A percentile compares a stretch with the other conserved stretches of the same genome.
Evolutionary conservation across 2,113 vertebrate genomes (phyloP).

Genomic region (Hemichromis elongatus): DNA sequence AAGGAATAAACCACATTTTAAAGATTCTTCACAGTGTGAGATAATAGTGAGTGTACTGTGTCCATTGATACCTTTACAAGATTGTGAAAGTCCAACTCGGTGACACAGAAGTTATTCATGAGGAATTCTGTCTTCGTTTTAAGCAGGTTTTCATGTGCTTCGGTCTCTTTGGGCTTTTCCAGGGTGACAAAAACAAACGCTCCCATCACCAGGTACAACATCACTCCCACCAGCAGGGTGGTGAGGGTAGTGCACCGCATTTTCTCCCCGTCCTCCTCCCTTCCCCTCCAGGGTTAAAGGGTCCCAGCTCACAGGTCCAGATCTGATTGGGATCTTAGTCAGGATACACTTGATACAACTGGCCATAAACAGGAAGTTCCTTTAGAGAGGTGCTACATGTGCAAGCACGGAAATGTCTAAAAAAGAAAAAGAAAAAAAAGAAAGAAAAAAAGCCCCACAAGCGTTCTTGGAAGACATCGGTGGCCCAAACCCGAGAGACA

Average conservation of each 20-base stretch:
- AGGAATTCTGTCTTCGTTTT: constrained; percentile 69
- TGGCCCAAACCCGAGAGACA: background rate
- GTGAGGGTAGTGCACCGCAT: constrained; percentile 83
- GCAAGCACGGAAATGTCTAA: background rate
- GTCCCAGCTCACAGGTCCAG: constrained; percentile 26
- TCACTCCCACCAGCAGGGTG: constrained; percentile 78
- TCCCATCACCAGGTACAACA: constrained; percentile 83
- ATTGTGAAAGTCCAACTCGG: constrained; percentile 53
- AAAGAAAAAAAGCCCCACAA: background rate
- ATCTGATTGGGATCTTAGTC: constrained; percentile 10
- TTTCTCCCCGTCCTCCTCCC: constrained; percentile 36
- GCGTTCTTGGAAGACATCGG: constrained; percentile 27
- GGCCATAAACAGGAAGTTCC: constrained; percentile 62
- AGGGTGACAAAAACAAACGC: constrained; percentile 83
- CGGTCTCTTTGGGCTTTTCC: constrained; percentile 75
- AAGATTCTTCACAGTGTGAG: background rate
- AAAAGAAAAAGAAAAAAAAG: background rate
- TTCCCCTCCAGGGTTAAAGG: constrained; percentile 29
- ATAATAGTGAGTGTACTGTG: background rate
- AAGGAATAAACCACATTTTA: background rate
- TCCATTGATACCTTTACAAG: constrained; percentile 75
- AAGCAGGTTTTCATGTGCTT: constrained; percentile 63
- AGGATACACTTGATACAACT: constrained; percentile 51
- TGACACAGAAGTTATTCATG: constrained; percentile 74
- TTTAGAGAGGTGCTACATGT: constrained; percentile 6